A percentile compares a stretch with the other conserved stretches of the same genome.
These are phyloP conservation scores for Pristionchus exspectatus DNA, from an alignment of 2,888 invertebrate genomes.

Conservation along the genomic window DNA sequence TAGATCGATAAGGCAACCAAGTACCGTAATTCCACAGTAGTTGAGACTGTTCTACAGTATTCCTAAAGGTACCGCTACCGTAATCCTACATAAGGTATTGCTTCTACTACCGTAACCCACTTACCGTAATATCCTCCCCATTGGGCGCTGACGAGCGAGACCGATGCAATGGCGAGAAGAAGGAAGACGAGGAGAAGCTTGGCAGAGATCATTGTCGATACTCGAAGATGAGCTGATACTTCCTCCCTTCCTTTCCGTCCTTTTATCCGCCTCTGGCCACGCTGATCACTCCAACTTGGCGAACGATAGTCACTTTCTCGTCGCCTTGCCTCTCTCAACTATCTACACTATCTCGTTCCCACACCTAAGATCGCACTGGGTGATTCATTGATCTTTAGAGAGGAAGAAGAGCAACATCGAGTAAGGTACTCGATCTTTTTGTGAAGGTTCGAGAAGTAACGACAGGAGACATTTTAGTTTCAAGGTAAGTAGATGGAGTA, in stretches of 20 bases:
- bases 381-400: conserved; percentile 47
- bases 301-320: neutral
- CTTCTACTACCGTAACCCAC: too few relatives aligned
- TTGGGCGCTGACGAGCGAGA: conserved; percentile 49
- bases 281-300: neutral
- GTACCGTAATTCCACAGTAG: neutral
- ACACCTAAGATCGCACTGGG: conserved; percentile 12
- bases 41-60: too few relatives aligned
- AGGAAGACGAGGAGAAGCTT: conserved; percentile 51
- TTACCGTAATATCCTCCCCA: conserved; percentile 51
- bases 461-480: neutral
- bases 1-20: neutral
- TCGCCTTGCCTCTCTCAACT: neutral
- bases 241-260: neutral
- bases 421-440: conserved; percentile 29
- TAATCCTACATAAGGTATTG: too few relatives aligned
- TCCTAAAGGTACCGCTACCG: neutral
- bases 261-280: neutral
- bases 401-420: neutral
- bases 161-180: conserved; percentile 30
- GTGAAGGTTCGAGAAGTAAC: neutral
- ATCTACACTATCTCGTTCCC: neutral
- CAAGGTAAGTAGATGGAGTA: neutral
- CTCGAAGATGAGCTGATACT: neutral
- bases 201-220: conserved; percentile 49